Percentiles rank a stretch among this genome's conserved stretches.
Evolutionary conservation across 2,888 invertebrate genomes (phyloP).

Genomic region (Pinctada fucata): DNA sequence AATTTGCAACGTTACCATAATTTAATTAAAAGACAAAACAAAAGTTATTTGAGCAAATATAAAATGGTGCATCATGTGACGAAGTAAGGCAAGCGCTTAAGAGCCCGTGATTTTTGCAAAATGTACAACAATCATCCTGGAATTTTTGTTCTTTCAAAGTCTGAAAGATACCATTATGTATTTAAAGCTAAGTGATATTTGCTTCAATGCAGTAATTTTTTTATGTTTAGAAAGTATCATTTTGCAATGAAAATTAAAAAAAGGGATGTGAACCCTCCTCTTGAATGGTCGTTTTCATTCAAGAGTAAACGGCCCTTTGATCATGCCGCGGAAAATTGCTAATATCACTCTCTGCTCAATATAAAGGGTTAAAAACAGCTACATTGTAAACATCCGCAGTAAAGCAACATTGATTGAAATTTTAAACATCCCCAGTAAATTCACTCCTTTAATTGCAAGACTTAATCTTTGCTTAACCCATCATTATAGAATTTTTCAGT

Average conservation of each 20-base stretch:
- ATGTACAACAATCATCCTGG: no score
- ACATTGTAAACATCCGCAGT: conserved; percentile 18
- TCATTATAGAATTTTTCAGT: conserved; percentile 30
- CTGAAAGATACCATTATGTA: no score
- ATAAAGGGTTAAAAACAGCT: conserved; percentile 20
- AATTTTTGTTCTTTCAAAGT: no score
- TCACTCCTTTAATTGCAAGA: conserved; percentile 28
- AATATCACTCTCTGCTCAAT: conserved; percentile 33
- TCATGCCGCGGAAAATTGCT: conserved; percentile 32
- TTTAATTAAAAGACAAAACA: no score
- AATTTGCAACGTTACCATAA: no score
- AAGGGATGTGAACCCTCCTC: neutral
- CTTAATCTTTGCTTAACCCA: conserved; percentile 30
- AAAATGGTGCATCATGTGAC: no score
- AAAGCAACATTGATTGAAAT: conserved; percentile 29
- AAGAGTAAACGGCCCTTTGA: conserved; percentile 16
- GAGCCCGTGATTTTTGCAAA: no score
- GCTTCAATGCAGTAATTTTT: no score
- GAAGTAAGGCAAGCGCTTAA: no score
- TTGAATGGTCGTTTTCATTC: conserved; percentile 15
- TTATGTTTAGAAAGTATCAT: no score
- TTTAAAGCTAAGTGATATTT: no score
- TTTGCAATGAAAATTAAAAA: neutral
- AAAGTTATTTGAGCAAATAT: no score
- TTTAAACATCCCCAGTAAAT: conserved; percentile 32